phyloP scores from a whole-genome alignment of 2,888 invertebrate genomes.

The Lasioglossum pauxillum region DNA sequence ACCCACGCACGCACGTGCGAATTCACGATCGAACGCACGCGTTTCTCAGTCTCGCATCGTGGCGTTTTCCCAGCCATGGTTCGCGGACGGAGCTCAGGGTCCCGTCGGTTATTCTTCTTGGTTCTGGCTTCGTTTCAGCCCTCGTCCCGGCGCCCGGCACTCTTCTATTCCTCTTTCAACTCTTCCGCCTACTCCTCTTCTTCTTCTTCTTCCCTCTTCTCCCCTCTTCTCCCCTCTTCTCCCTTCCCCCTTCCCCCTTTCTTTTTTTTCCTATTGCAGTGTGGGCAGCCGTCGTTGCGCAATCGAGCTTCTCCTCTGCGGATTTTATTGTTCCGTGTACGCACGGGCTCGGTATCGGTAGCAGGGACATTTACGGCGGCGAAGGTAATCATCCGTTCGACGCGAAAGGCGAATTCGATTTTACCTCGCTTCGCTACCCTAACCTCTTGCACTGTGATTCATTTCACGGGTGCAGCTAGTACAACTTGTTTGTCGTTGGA shows the following conservation, averaged over 20 bases:
- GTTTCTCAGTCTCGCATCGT: conserved; percentile 82
- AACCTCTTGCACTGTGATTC: not conserved
- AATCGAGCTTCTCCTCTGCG: conserved; percentile 21
- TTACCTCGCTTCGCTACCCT: not conserved
- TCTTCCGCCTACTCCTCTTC: conserved; percentile 50
- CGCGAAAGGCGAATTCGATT: not conserved
- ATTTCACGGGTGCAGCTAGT: not conserved
- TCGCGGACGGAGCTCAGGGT: conserved; percentile 66
- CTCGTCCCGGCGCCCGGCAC: conserved; percentile 33
- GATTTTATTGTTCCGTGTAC: conserved; percentile 18
- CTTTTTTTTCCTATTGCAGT: conserved; percentile 12
- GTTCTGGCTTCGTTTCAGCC: conserved; percentile 61
- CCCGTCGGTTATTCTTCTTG: conserved; percentile 64
- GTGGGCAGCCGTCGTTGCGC: conserved; percentile 50
- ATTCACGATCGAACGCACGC: conserved; percentile 77
- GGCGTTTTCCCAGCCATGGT: conserved; percentile 80
- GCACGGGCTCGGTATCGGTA: not conserved
- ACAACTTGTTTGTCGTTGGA: too few species aligned
- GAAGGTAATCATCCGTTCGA: not conserved
- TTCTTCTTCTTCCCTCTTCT: too few species aligned
- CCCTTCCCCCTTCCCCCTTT: not conserved
- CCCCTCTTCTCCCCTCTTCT: too few species aligned
- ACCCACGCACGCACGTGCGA: conserved; percentile 67
- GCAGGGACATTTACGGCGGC: not conserved
- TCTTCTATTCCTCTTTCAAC: conserved; percentile 49